A percentile compares a stretch with the other conserved stretches of the same genome.
These are phyloP conservation scores for Bombus cullumanus DNA, from an alignment of 1,140 invertebrate genomes.

Conservation along the genomic window DNA sequence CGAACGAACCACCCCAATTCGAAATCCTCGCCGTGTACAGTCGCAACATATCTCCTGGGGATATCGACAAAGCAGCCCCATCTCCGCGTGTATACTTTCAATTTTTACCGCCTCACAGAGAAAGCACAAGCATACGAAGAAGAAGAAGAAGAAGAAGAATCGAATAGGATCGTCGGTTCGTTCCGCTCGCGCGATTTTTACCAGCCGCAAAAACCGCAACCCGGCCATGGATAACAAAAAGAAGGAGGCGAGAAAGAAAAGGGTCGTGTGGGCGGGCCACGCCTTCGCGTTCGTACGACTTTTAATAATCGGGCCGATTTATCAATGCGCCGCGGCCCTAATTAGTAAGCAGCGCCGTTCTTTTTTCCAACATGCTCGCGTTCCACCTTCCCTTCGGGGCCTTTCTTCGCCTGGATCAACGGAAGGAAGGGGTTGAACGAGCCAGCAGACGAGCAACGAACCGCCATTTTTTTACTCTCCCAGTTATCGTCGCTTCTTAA, in stretches of 20 bases:
- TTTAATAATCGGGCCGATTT: slow-evolving; percentile 55
- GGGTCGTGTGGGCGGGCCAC: slow-evolving; percentile 46
- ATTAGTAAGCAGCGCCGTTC: slow-evolving; percentile 41
- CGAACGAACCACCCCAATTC: background rate
- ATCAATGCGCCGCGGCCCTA: slow-evolving; percentile 50
- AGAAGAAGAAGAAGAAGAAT: background rate
- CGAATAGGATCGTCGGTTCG: background rate
- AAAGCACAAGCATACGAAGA: background rate
- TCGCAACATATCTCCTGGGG: no score
- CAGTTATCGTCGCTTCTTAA: background rate
- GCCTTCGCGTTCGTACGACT: slow-evolving; percentile 43
- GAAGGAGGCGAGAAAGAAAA: slow-evolving; percentile 44
- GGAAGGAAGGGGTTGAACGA: background rate
- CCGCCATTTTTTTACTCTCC: background rate
- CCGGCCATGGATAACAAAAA: slow-evolving; percentile 9
- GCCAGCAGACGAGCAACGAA: no score
- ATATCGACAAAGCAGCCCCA: background rate
- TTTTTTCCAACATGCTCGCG: background rate
- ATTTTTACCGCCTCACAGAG: background rate
- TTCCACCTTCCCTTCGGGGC: background rate
- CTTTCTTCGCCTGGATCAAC: background rate
- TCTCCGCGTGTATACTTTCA: background rate
- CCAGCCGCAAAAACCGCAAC: slow-evolving; percentile 48
- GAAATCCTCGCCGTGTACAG: background rate
- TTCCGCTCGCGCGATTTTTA: slow-evolving; percentile 46